Conservation (phyloP, 2,113 vertebrate genomes). For the Oncorhynchus masou region DNA sequence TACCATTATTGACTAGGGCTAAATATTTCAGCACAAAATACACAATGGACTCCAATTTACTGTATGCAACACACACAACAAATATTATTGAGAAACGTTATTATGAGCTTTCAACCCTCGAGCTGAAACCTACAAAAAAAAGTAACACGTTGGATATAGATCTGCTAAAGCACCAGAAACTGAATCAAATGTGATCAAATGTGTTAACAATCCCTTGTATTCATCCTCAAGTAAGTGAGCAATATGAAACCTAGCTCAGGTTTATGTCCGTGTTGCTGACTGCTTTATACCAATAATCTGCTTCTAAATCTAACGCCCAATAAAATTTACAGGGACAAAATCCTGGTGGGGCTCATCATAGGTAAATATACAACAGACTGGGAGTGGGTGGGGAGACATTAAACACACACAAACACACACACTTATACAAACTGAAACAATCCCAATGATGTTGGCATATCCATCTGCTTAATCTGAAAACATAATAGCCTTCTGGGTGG, state of each 20-base stretch:
- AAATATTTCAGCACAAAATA: not conserved
- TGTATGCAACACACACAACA: not conserved
- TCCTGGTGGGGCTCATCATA: slow-evolving; percentile 18
- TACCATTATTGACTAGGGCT: slow-evolving; percentile 47
- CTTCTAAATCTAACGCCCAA: slow-evolving; percentile 41
- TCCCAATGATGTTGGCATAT: too few species aligned
- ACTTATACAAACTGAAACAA: too few species aligned
- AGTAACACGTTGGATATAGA: not conserved
- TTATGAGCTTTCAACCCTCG: too few species aligned
- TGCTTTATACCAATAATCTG: slow-evolving; percentile 47
- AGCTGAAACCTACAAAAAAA: not conserved
- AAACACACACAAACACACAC: too few species aligned
- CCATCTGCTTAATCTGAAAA: slow-evolving; percentile 36
- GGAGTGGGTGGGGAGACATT: slow-evolving; percentile 16
- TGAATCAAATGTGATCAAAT: not conserved
- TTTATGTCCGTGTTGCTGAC: slow-evolving; percentile 3
- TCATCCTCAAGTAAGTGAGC: slow-evolving; percentile 24
- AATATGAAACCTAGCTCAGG: slow-evolving; percentile 30
- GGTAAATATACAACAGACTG: slow-evolving; percentile 60
- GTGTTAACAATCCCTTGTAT: not conserved
- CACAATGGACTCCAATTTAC: not conserved
- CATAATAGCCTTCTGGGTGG: not conserved
- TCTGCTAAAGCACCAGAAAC: slow-evolving; percentile 16
- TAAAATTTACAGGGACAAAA: slow-evolving; percentile 36
- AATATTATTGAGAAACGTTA: too few species aligned